Base-by-base conservation (phyloP, 2,888 invertebrate species). In the Polydrusus tereticollis region DNA sequence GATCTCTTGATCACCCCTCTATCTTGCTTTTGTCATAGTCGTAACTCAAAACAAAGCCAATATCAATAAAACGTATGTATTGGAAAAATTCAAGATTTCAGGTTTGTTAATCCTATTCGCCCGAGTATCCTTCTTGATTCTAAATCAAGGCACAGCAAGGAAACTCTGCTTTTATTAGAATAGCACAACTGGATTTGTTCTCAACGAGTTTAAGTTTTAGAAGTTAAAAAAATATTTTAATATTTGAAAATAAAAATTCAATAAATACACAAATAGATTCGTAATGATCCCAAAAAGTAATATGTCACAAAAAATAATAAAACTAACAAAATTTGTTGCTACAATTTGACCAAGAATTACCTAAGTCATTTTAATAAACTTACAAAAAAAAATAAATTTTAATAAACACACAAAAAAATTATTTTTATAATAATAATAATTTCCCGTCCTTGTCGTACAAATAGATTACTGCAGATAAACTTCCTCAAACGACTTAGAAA, bases 41-140 rank as follows among this genome's bases (percentile, higher is more conserved):
- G 14, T 50, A 50, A 50, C 14, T 50, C 50, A 50, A 50, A 50
- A 50, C 26, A 50, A 50, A 50, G 26, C 26, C 50, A 50, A 50
- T 50, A 50, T 50, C 50, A 21, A 50, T 26, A 50, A 50, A 50
- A 26, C 26, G 14, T 14, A 26, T 50, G 50, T 50, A 50, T 50
- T 23, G 50, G 50, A 26, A 50, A 50, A 50, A 50, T 50, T 26
- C 20, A 14, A 50, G 23, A n/a, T 26, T 26, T 50, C 26, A 26
- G 50, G 50, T 50, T 50, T 50, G 50, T 50, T 50, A 50, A 26
- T 23, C 50, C 50, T 26, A 50, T 50, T 50, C 26, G 26, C 7
- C 50, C 50, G 50, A n/a, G 50, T 26, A 50, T 50, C 23, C 14
- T 14, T n/a, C 26, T 26, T 50, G 50, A 50, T 50, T 18, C 26